Evolutionary conservation across 2,797 vertebrate genomes (phyloP), one percentile per base, ranked within the genome.

Genomic region (Melanotaenia pygmaea): DNA sequence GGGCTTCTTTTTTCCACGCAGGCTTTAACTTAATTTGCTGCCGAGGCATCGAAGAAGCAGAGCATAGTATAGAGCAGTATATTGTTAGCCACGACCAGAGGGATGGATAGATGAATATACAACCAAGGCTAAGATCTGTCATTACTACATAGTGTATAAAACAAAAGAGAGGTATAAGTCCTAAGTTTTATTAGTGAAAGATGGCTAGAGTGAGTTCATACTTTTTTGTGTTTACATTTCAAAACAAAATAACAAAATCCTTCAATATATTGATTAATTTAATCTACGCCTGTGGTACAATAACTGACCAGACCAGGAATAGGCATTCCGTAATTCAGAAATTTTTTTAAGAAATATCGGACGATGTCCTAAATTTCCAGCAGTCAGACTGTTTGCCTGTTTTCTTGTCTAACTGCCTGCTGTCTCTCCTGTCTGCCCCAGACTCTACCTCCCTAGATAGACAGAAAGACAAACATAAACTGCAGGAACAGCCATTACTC

Each of bases 11-110:
- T 93, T 92, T 92, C 91, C 91, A 93, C 86, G 88, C 91, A 91
- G 92, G 88, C 93, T 93, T 94, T 94, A 94, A 94, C 92, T 93
- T 94, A 95, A 95, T 94, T 94, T 95, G 91, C 92, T 93, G 90
- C 91, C 83, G 87, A 91, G 84, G 90, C 93, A 93, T 91, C 78
- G 92, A 90, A 89, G 89, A 93, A 92, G 89, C 85, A 90, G 81
- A 93, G 90, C 90, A 91, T 89, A 93, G 86, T 93, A 94, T 91
- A 91, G 89, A 91, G 90, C 88, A 82, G 88, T 89, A 91, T 89
- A 91, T 82, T 79, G 77, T 76, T 85, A 82, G 84, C 89, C 87
- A 90, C 64, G 75, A 77, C 89, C 84, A 88, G 65, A 82, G 77
- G 70, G 84, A 92, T 82, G 73, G 85, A 84, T 83, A 75, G 80